These are phyloP conservation scores for Pinctada fucata DNA, from an alignment of 2,888 invertebrate genomes.

Conservation along the genomic window DNA sequence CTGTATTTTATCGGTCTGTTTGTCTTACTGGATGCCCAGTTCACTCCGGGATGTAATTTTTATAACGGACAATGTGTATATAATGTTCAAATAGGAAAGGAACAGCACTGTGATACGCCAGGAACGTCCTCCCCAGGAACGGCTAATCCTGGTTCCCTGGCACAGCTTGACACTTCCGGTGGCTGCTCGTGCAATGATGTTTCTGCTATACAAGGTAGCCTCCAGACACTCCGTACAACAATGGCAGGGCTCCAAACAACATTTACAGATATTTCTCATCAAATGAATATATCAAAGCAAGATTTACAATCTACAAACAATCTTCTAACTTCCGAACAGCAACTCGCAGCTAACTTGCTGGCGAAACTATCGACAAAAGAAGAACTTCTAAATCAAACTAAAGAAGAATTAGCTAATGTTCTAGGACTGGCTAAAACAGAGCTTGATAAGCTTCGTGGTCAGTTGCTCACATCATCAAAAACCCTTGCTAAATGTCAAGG, in stretches of 20 bases:
- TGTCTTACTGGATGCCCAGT: neutral
- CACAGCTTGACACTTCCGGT: constrained; percentile 6
- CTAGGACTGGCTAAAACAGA: constrained; percentile 45
- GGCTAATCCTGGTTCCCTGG: neutral
- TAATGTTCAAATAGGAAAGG: constrained; percentile 57
- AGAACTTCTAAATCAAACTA: constrained; percentile 51
- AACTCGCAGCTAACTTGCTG: constrained; percentile 41
- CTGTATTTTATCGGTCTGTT: neutral
- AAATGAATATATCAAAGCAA: constrained; percentile 46
- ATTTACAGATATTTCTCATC: constrained; percentile 41
- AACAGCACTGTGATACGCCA: constrained; percentile 47
- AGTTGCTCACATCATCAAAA: constrained; percentile 42
- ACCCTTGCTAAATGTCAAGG: constrained; percentile 43
- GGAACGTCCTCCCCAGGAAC: constrained; percentile 28
- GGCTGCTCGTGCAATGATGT: constrained; percentile 49
- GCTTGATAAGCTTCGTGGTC: constrained; percentile 42
- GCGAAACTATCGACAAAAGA: constrained; percentile 44
- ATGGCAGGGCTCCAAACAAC: constrained; percentile 42
- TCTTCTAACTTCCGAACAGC: constrained; percentile 27
- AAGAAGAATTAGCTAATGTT: constrained; percentile 49
- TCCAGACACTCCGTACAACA: constrained; percentile 40
- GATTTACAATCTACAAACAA: constrained; percentile 39
- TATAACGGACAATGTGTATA: constrained; percentile 60
- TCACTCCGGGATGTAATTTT: constrained; percentile 59
- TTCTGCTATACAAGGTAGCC: constrained; percentile 39